phyloP scores from a whole-genome alignment of 2,113 vertebrate species.

The Nibea albiflora region DNA sequence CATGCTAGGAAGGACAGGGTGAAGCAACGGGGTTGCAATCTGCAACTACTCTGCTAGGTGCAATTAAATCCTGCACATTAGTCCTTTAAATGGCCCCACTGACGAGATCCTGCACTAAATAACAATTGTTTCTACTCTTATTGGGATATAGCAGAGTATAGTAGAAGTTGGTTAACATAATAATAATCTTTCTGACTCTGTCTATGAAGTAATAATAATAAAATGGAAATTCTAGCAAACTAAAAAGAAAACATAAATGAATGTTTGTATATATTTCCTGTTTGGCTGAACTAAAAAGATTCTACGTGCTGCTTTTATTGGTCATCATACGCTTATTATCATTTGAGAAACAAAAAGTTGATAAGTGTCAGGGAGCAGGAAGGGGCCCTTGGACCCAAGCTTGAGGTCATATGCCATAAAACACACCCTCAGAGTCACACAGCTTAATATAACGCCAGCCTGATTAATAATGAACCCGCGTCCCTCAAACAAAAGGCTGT shows the following conservation, averaged over 20 bases:
- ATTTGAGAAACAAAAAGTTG: too few species aligned
- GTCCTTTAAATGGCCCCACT: too few species aligned
- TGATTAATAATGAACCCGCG: background rate
- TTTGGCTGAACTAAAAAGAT: background rate
- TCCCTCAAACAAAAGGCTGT: background rate
- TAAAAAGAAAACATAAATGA: background rate
- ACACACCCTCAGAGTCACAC: too few species aligned
- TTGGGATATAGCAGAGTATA: background rate
- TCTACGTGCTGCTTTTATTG: background rate
- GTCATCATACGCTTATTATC: background rate
- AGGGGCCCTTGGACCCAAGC: too few species aligned
- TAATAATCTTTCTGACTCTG: background rate
- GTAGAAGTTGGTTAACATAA: background rate
- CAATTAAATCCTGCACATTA: too few species aligned
- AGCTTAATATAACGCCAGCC: background rate
- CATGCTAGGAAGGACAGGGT: too few species aligned
- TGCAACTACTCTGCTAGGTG: too few species aligned
- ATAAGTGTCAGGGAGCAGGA: background rate
- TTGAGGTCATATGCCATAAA: too few species aligned
- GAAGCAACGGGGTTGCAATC: too few species aligned
- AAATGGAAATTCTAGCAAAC: background rate
- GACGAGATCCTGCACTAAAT: background rate
- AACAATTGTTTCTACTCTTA: background rate
- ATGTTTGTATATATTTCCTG: background rate
- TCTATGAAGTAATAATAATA: background rate